phyloP scores from a whole-genome alignment of 2,797 vertebrate genomes.

The Rhynchonycteris naso region DNA sequence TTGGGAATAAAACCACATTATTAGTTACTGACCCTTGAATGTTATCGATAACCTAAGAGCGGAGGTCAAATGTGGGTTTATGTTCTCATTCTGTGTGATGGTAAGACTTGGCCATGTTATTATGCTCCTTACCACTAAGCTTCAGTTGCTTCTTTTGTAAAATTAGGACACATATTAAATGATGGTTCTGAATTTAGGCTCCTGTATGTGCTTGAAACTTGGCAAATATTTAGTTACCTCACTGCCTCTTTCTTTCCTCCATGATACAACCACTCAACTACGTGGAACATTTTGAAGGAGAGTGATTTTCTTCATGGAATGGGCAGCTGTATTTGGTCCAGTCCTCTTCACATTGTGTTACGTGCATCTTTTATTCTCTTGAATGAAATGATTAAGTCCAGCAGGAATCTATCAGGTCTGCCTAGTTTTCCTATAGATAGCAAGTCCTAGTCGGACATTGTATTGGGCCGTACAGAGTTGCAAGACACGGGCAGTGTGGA shows the following conservation, averaged over 20 bases:
- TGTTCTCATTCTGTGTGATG: background rate
- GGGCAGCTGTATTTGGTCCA: background rate
- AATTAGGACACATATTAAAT: background rate
- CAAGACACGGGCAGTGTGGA: background rate
- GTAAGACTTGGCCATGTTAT: background rate
- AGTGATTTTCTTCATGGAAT: background rate
- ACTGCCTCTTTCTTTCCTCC: background rate
- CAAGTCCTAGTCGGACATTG: background rate
- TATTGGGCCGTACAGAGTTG: background rate
- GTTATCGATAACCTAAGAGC: background rate
- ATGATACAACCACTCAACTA: background rate
- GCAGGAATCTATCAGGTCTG: background rate
- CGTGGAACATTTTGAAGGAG: background rate
- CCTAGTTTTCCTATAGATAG: background rate
- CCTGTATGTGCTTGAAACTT: background rate
- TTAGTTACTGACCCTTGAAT: background rate
- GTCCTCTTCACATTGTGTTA: background rate
- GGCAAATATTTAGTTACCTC: background rate
- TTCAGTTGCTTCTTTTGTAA: background rate
- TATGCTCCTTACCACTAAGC: background rate
- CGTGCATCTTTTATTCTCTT: background rate
- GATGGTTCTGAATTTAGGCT: background rate
- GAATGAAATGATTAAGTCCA: background rate
- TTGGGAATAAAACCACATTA: background rate
- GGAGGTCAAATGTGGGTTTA: background rate